These are phyloP conservation scores for Enteromius mattozi DNA, from an alignment of 2,797 vertebrate species.

Conservation along the genomic window DNA sequence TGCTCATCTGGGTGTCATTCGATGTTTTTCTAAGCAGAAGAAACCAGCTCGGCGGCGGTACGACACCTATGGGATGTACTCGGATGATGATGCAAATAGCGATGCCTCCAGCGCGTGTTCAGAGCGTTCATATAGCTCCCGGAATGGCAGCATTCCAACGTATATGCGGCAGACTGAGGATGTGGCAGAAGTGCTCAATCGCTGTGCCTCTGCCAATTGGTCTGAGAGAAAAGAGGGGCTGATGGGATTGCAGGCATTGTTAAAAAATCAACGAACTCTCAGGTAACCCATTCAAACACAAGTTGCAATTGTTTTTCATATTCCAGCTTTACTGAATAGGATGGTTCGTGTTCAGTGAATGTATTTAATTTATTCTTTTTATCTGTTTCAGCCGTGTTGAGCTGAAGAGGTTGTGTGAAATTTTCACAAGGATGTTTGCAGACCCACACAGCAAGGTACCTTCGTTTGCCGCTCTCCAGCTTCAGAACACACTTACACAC, in stretches of 20 bases:
- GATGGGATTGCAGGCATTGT: slow-evolving; percentile 88
- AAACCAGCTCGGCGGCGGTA: slow-evolving; percentile 93
- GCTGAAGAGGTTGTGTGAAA: slow-evolving; percentile 97
- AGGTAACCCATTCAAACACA: slow-evolving; percentile 74
- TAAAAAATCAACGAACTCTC: slow-evolving; percentile 94
- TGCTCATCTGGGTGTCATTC: slow-evolving; percentile 32
- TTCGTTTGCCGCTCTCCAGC: slow-evolving; percentile 63
- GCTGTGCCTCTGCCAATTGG: slow-evolving; percentile 96
- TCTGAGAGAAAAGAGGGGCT: slow-evolving; percentile 97
- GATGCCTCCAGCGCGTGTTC: slow-evolving; percentile 97
- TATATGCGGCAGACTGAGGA: slow-evolving; percentile 98
- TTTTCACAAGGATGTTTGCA: slow-evolving; percentile 99
- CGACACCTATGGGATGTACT: slow-evolving; percentile 93
- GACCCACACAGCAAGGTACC: slow-evolving; percentile 98
- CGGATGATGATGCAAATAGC: slow-evolving; percentile 95
- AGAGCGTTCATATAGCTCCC: slow-evolving; percentile 93
- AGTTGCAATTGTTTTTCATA: neutral
- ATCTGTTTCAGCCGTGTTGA: slow-evolving; percentile 88
- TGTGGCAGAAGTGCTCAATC: slow-evolving; percentile 95
- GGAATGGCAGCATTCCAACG: slow-evolving; percentile 92
- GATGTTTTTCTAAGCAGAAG: slow-evolving; percentile 76
- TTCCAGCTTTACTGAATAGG: neutral
- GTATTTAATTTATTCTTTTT: slow-evolving; percentile 2
- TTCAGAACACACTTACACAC: neutral
- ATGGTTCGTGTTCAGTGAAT: neutral